Conservation (phyloP, 2,888 invertebrate genomes). For the Flexamia atlantica region DNA sequence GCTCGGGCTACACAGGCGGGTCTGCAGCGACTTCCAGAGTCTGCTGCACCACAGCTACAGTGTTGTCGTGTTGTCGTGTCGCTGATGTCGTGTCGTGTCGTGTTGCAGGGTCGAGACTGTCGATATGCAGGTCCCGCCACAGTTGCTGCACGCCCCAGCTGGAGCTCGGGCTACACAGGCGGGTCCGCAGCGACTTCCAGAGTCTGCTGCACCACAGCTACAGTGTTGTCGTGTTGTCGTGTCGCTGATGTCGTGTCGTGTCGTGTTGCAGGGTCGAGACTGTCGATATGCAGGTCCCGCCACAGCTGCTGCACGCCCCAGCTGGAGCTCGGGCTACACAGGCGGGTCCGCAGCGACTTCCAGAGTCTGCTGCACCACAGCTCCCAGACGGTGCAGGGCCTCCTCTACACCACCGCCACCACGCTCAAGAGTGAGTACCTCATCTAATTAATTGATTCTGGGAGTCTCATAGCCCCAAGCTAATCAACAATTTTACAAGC, state of each 20-base stretch:
- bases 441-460: too few relatives aligned
- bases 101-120: conserved; percentile 64
- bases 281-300: conserved; percentile 66
- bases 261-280: conserved; percentile 63
- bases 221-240: neutral
- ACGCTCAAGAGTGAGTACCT: conserved; percentile 85
- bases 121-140: conserved; percentile 65
- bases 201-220: conserved; percentile 81
- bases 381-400: conserved; percentile 85
- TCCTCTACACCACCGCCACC: conserved; percentile 84
- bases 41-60: conserved; percentile 80
- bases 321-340: conserved; percentile 80
- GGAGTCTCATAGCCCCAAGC: too few relatives aligned
- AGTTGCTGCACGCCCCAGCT: conserved; percentile 82
- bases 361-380: conserved; percentile 84
- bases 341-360: conserved; percentile 81
- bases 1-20: conserved; percentile 78
- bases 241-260: neutral
- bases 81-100: neutral
- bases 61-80: too few relatives aligned
- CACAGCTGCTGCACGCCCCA: conserved; percentile 81
- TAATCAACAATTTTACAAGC: too few relatives aligned
- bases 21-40: conserved; percentile 82
- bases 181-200: conserved; percentile 82
- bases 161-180: conserved; percentile 79